Conservation (phyloP, 2,888 invertebrate species). For the Phengaris alcon region DNA sequence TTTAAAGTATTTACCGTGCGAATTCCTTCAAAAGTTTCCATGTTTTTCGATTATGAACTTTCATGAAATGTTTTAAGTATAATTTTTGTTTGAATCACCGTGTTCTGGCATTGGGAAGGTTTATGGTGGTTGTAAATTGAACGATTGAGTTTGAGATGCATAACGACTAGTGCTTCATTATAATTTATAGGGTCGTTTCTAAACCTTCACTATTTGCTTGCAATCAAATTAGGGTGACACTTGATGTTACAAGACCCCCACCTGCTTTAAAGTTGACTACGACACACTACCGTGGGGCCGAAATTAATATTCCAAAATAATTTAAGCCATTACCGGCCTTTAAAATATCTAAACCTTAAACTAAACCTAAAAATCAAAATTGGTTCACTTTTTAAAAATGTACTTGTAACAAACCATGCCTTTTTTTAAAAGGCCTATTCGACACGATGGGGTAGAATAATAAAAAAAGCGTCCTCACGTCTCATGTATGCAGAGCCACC, state of each 20-base stretch:
- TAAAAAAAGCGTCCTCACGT: no score
- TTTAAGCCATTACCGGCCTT: no score
- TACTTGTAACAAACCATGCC: no score
- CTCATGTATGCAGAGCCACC: no score
- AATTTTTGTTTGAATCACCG: neutral
- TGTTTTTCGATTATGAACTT: neutral
- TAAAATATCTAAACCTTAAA: no score
- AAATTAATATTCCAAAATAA: no score
- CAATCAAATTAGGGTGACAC: slow-evolving; percentile 9
- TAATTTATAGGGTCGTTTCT: slow-evolving; percentile 31
- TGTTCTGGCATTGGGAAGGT: slow-evolving; percentile 20
- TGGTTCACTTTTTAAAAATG: no score
- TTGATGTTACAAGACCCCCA: slow-evolving; percentile 10
- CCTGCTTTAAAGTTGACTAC: neutral
- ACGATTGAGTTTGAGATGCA: slow-evolving; percentile 26
- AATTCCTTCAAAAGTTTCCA: neutral
- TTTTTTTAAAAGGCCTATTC: no score
- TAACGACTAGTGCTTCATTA: slow-evolving; percentile 31
- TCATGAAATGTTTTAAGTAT: neutral
- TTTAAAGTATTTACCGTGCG: slow-evolving; percentile 1
- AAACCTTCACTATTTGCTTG: slow-evolving; percentile 17
- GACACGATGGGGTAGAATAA: no score
- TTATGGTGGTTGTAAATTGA: slow-evolving; percentile 32
- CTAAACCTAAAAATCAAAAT: no score
- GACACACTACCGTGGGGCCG: neutral